phyloP scores from a whole-genome alignment of 2,797 vertebrate genomes.

The Sebastes glaucus region DNA sequence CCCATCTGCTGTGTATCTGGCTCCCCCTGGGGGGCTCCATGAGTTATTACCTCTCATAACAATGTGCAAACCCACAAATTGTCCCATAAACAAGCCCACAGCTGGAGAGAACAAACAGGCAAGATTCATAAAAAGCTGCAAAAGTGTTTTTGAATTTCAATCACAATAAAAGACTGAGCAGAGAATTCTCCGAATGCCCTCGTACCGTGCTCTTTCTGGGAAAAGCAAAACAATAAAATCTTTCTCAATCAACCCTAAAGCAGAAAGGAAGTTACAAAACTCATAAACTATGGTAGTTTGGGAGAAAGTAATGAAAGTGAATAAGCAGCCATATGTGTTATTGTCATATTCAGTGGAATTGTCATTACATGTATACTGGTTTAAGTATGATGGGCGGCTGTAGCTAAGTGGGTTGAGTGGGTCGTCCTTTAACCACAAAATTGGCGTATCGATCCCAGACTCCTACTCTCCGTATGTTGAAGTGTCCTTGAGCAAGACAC shows the following conservation, averaged over 20 bases:
- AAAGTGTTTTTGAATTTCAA: conserved; percentile 7
- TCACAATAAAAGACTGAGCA: conserved; percentile 7
- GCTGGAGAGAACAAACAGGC: conserved; percentile 38
- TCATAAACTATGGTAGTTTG: conserved; percentile 17
- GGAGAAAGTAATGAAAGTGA: neutral
- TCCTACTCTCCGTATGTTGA: no score
- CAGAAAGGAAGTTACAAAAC: conserved; percentile 4
- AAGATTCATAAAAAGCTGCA: conserved; percentile 2
- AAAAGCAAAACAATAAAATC: conserved; percentile 20
- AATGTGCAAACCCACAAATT: conserved; percentile 17
- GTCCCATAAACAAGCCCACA: conserved; percentile 46
- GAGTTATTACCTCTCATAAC: conserved; percentile 65
- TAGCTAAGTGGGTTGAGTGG: no score
- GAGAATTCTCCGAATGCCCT: neutral
- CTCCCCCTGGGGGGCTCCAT: conserved; percentile 71
- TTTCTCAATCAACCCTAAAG: neutral
- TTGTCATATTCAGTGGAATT: neutral
- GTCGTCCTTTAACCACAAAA: no score
- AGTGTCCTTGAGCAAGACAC: no score
- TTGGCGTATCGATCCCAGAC: no score
- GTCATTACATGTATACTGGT: neutral
- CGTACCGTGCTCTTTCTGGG: neutral
- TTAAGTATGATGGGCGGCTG: neutral
- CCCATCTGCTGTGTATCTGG: conserved; percentile 66
- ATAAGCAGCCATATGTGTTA: neutral